phyloP scores from a whole-genome alignment of 2,113 vertebrate species.

The Epinephelus moara region DNA sequence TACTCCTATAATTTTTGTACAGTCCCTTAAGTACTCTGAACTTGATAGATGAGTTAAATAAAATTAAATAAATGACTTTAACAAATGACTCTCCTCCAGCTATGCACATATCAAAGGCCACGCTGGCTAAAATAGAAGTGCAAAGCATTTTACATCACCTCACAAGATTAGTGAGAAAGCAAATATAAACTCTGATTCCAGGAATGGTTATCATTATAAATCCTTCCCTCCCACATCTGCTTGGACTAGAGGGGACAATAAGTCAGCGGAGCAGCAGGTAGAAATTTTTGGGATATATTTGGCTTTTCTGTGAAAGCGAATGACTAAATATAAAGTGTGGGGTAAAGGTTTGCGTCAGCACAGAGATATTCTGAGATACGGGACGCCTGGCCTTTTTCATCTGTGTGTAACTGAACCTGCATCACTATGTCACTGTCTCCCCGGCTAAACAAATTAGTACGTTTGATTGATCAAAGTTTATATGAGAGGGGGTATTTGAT shows the following conservation, averaged over 20 bases:
- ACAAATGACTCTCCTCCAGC: slow-evolving; percentile 32
- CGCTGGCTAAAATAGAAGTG: slow-evolving; percentile 41
- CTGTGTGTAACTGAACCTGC: slow-evolving; percentile 66
- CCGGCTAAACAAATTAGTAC: slow-evolving; percentile 79
- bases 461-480: slow-evolving; percentile 84
- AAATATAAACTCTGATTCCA: slow-evolving; percentile 69
- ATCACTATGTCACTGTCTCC: slow-evolving; percentile 79
- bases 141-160: slow-evolving; percentile 55
- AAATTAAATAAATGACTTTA: slow-evolving; percentile 45
- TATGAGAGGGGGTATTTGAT: slow-evolving; percentile 75
- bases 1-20: background rate
- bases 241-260: slow-evolving; percentile 58
- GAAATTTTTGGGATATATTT: slow-evolving; percentile 62
- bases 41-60: slow-evolving; percentile 42
- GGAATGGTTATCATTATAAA: slow-evolving; percentile 63
- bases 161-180: slow-evolving; percentile 63
- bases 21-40: background rate
- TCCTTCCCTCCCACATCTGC: slow-evolving; percentile 63
- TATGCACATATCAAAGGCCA: slow-evolving; percentile 17
- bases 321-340: slow-evolving; percentile 74
- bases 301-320: slow-evolving; percentile 54
- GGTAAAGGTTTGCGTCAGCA: slow-evolving; percentile 68
- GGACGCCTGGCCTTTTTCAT: slow-evolving; percentile 79
- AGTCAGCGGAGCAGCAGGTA: slow-evolving; percentile 65
- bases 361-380: slow-evolving; percentile 75